phyloP scores from a whole-genome alignment of 2,113 vertebrate genomes.

The Pangasianodon hypophthalmus region DNA sequence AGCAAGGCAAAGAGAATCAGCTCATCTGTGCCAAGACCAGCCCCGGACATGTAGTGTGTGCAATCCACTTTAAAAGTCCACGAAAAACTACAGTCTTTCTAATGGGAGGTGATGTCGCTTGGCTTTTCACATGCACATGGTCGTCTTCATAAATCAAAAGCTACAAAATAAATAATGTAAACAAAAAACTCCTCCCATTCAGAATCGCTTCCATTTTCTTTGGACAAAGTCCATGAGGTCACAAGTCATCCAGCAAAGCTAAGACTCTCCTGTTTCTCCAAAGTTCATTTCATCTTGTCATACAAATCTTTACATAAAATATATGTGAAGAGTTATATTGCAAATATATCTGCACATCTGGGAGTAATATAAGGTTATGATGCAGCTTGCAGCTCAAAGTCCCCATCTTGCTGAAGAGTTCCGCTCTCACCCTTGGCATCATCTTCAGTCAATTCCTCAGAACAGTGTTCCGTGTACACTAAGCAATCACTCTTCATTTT shows the following conservation, averaged over 20 bases:
- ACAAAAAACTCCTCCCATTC: slow-evolving; percentile 31
- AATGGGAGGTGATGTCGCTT: slow-evolving; percentile 26
- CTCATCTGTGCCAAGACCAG: neutral
- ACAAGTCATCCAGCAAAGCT: slow-evolving; percentile 43
- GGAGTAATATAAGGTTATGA: slow-evolving; percentile 64
- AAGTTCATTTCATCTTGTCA: slow-evolving; percentile 54
- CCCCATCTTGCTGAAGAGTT: slow-evolving; percentile 42
- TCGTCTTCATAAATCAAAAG: slow-evolving; percentile 45
- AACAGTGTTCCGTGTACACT: slow-evolving; percentile 37
- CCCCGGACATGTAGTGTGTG: slow-evolving; percentile 38
- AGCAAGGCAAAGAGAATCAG: neutral
- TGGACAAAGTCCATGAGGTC: slow-evolving; percentile 51
- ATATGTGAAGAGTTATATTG: slow-evolving; percentile 62
- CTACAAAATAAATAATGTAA: slow-evolving; percentile 50
- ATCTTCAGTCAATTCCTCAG: slow-evolving; percentile 9
- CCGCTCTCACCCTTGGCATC: slow-evolving; percentile 15
- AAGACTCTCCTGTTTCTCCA: neutral
- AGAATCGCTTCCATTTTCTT: slow-evolving; percentile 48
- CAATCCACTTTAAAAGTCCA: slow-evolving; percentile 49
- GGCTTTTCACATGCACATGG: slow-evolving; percentile 56
- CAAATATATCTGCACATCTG: slow-evolving; percentile 68
- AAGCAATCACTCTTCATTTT: slow-evolving; percentile 54
- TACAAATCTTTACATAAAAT: slow-evolving; percentile 73
- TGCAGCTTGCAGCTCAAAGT: slow-evolving; percentile 54
- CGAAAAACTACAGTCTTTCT: slow-evolving; percentile 26